A percentile compares a stretch with the other conserved stretches of the same genome.
Evolutionary conservation across 2,888 invertebrate species (phyloP).

Genomic region (Periphyllus acericola): DNA sequence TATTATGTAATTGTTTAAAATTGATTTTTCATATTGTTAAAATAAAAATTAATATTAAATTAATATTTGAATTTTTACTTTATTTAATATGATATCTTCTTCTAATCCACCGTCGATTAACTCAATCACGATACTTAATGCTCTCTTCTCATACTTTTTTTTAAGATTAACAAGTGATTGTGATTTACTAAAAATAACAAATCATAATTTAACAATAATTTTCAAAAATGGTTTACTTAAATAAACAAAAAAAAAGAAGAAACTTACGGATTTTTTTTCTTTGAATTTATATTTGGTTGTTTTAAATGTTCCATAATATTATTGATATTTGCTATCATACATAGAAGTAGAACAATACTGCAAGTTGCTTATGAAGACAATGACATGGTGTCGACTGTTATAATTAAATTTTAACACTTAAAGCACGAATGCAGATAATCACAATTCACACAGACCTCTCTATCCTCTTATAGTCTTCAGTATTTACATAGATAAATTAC

Average conservation of each 20-base stretch:
- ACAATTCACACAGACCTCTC: no score
- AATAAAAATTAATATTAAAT: no score
- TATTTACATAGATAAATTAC: no score
- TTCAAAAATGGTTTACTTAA: neutral
- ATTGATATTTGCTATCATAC: neutral
- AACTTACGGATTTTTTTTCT: neutral
- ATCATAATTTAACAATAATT: neutral
- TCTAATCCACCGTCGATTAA: conserved; percentile 74
- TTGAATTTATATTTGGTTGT: neutral
- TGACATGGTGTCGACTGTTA: no score
- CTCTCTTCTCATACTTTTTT: conserved; percentile 79
- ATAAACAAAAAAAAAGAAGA: neutral
- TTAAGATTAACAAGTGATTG: conserved; percentile 70
- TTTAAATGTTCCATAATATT: neutral
- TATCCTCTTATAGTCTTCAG: no score
- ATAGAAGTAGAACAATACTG: no score
- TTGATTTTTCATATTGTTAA: no score
- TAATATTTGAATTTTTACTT: conserved; percentile 68
- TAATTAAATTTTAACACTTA: no score
- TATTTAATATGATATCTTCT: conserved; percentile 68
- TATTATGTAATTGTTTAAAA: no score
- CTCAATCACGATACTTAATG: conserved; percentile 78
- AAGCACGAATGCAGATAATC: no score
- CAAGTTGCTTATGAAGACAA: no score
- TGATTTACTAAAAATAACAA: neutral